Base-by-base conservation (phyloP, 2,797 vertebrate species). In the Cryptoblepharus egeriae region DNA sequence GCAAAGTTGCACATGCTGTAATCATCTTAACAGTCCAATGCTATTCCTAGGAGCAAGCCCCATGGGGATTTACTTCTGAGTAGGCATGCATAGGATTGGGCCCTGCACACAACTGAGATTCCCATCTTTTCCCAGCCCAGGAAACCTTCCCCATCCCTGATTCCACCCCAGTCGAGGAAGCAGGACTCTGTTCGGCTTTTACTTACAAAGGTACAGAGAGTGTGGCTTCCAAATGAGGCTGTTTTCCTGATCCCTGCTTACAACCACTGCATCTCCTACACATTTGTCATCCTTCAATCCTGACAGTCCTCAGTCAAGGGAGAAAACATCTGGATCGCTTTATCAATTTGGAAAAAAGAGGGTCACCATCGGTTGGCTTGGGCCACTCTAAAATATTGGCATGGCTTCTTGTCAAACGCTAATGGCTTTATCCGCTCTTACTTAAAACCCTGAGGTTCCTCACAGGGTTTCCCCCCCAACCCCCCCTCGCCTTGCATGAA, bases 181-280 rank as follows among this genome's bases (percentile, higher is more conserved):
- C 85, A 89, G 20, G 87, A 89, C 88, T 91, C 77, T 75, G 77
- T 52, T 7, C 79, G 70, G 63, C 89, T 88, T 87, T 91, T 93
- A 93, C 92, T 93, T 94, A 93, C 92, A 93, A 93, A 88, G 10
- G 55, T 81, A 90, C 86, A 90, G 88, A 93, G 88, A 90, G 82
- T 87, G 84, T 87, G 92, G 85, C 85, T 90, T 89, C 90, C 91
- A 86, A 85, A 85, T 76, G 87, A 91, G 90, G 88, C 22, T 81
- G 70, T 85, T 75, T 91, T 93, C 77, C 88, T 92, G 60, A 81
- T 67, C 89, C 84, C 65, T 85, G 81, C 79, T 89, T 87, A 90
- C 82, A 93, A 88, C 75, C 88, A 84, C 10, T 75, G 42, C 86
- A 91, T 90, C 87, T 90, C 49, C 90, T 93, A 92, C 83, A 91